Evolutionary conservation across 2,113 vertebrate genomes (phyloP).

Genomic region (Cynocephalus volans): DNA sequence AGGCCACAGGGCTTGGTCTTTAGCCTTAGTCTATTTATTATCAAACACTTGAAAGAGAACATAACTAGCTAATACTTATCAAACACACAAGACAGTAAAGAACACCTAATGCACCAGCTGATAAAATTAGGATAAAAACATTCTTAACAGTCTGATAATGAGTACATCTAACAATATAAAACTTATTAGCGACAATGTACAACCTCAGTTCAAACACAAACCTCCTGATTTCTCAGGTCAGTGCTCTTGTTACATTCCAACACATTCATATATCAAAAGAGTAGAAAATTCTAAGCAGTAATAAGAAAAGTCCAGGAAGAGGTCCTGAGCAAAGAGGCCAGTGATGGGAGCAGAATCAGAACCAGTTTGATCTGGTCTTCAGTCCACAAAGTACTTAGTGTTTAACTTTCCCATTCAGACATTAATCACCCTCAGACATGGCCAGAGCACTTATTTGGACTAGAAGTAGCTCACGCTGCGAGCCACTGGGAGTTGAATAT

Average conservation of each 20-base stretch:
- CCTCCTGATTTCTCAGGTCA: not conserved
- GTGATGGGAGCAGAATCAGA: not conserved
- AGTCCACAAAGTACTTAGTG: not conserved
- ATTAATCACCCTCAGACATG: conserved; percentile 53
- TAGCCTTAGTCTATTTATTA: not conserved
- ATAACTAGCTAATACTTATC: not conserved
- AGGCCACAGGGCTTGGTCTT: not conserved
- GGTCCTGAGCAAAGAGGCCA: not conserved
- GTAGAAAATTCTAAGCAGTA: not conserved
- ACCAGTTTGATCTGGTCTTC: not conserved
- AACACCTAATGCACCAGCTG: not conserved
- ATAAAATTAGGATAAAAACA: conserved; percentile 7
- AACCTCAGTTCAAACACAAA: not conserved
- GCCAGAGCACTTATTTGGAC: conserved; percentile 22
- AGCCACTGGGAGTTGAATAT: not conserved
- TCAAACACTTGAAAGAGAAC: conserved; percentile 1
- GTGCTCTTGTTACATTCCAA: not conserved
- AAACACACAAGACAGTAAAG: conserved; percentile 19
- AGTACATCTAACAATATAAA: conserved; percentile 1
- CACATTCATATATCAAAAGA: not conserved
- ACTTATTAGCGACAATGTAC: not conserved
- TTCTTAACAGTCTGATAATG: conserved; percentile 1
- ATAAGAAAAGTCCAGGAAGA: not conserved
- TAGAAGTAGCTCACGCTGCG: not conserved
- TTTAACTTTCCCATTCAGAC: not conserved